phyloP scores from a whole-genome alignment of 2,888 invertebrate species.

The Caenorhabditis becei region DNA sequence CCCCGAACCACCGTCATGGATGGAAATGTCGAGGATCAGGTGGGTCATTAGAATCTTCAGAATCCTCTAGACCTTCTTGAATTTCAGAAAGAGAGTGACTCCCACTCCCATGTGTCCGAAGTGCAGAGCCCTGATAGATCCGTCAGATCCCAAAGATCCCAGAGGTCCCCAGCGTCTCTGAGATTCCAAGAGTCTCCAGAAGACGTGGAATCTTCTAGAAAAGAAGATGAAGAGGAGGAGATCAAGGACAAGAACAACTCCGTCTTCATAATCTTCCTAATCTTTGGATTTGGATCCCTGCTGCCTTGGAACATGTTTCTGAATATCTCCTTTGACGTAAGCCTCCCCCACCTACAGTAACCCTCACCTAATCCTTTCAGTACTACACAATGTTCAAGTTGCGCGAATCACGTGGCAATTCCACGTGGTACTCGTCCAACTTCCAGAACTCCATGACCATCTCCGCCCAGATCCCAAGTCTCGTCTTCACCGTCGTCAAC shows the following conservation, averaged over 20 bases:
- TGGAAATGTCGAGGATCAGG: too few species aligned
- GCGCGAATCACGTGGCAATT: conserved; percentile 29
- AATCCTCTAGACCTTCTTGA: too few species aligned
- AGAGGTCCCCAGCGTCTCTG: not conserved
- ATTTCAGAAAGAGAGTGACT: too few species aligned
- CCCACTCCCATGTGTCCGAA: too few species aligned
- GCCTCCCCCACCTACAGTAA: too few species aligned
- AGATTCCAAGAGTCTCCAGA: not conserved
- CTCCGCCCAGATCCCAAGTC: conserved; percentile 93
- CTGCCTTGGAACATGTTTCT: conserved; percentile 99
- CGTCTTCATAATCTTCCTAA: conserved; percentile 87
- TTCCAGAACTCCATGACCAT: conserved; percentile 92
- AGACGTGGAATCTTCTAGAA: not conserved
- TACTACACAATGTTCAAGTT: conserved; percentile 91
- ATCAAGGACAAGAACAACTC: conserved; percentile 32
- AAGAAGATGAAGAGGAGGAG: not conserved
- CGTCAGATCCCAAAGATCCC: too few species aligned
- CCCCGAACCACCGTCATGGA: too few species aligned
- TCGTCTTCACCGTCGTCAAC: conserved; percentile 87
- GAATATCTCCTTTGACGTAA: conserved; percentile 84
- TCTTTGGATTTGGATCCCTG: conserved; percentile 94
- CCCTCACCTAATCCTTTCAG: conserved; percentile 66
- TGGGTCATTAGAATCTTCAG: too few species aligned
- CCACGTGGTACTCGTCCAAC: conserved; percentile 85
- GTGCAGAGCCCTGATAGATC: too few species aligned